Evolutionary conservation across 2,797 vertebrate species (phyloP).

Genomic region (Coreius guichenoti): DNA sequence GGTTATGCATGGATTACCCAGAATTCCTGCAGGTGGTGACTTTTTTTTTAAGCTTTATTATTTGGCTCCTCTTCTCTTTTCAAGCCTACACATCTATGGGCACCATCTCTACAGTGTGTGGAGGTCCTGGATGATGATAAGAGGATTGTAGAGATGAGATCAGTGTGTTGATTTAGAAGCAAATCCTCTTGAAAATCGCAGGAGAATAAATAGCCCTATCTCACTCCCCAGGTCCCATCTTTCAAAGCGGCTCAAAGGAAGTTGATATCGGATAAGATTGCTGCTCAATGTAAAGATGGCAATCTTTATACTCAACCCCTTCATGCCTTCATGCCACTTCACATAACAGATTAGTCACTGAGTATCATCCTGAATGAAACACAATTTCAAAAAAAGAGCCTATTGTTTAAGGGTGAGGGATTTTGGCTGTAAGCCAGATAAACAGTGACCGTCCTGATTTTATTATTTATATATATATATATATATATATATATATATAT

Average conservation of each 20-base stretch:
- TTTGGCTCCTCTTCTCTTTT: constrained; percentile 44
- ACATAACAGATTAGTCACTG: constrained; percentile 39
- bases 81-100: constrained; percentile 65
- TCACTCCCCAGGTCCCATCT: constrained; percentile 31
- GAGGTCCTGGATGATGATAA: constrained; percentile 63
- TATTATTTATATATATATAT: neutral
- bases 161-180: constrained; percentile 59
- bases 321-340: constrained; percentile 48
- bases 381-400: no score
- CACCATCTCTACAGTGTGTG: constrained; percentile 59
- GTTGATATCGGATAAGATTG: constrained; percentile 43
- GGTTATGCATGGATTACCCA: constrained; percentile 42
- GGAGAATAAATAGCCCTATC: constrained; percentile 46
- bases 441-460: neutral
- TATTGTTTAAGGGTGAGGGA: constrained; percentile 29
- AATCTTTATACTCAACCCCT: constrained; percentile 61
- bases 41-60: constrained; percentile 18
- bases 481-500: neutral
- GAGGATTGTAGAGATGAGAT: constrained; percentile 58
- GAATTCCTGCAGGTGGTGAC: constrained; percentile 57
- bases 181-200: constrained; percentile 31
- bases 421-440: constrained; percentile 22
- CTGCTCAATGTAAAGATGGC: constrained; percentile 42
- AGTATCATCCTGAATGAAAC: constrained; percentile 37
- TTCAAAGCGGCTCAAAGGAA: constrained; percentile 34